phyloP scores from a whole-genome alignment of 2,797 vertebrate genomes.

The Threskiornis aethiopicus region DNA sequence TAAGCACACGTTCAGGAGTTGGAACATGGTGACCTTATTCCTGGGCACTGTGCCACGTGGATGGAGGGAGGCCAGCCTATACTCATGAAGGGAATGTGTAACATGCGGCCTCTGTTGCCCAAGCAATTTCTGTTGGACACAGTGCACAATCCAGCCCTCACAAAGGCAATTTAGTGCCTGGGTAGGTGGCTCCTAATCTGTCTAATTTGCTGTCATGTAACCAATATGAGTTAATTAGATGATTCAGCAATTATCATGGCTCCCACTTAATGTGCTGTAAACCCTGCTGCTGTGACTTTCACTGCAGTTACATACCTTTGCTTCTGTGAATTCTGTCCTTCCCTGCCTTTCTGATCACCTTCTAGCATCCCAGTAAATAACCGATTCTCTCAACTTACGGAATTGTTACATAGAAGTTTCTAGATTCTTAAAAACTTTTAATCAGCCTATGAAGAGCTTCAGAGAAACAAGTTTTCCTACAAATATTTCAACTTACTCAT shows the following conservation, averaged over 20 bases:
- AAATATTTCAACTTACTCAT: neutral
- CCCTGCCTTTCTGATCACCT: neutral
- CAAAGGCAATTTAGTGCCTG: constrained; percentile 35
- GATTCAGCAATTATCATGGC: constrained; percentile 58
- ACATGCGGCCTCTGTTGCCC: neutral
- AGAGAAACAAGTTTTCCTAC: neutral
- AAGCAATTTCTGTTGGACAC: constrained; percentile 37
- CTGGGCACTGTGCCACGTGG: neutral
- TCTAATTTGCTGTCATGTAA: constrained; percentile 49
- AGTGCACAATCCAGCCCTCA: constrained; percentile 15
- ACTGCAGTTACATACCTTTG: neutral
- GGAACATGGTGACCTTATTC: constrained; percentile 27
- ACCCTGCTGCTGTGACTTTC: neutral
- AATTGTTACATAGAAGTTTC: neutral
- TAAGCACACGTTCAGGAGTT: neutral
- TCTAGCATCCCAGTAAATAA: neutral
- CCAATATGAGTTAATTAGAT: constrained; percentile 49
- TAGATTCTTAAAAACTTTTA: neutral
- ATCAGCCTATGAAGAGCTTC: neutral
- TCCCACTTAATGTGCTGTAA: constrained; percentile 10
- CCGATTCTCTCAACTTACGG: neutral
- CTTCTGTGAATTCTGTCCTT: neutral
- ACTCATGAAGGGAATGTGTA: neutral
- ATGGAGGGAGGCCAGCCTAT: constrained; percentile 14
- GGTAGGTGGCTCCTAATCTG: constrained; percentile 57